phyloP scores from a whole-genome alignment of 2,113 vertebrate species.

The Actenoides lindsayi region DNA sequence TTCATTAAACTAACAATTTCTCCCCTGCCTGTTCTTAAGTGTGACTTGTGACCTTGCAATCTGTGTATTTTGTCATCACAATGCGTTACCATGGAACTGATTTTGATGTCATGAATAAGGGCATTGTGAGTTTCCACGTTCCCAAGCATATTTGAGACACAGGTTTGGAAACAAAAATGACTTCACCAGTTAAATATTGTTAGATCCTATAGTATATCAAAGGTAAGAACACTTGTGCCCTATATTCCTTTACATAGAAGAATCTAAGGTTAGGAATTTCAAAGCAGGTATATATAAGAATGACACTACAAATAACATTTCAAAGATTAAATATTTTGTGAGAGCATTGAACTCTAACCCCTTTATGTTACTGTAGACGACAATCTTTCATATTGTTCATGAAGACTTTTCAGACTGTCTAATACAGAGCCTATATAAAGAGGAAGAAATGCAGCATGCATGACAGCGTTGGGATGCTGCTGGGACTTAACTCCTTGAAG shows the following conservation, averaged over 20 bases:
- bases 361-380: constrained; percentile 39
- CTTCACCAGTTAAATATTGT: constrained; percentile 78
- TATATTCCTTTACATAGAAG: constrained; percentile 64
- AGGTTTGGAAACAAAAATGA: constrained; percentile 74
- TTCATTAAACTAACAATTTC: constrained; percentile 74
- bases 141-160: constrained; percentile 72
- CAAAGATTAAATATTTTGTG: constrained; percentile 60
- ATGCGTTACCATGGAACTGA: constrained; percentile 73
- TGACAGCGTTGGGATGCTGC: constrained; percentile 9
- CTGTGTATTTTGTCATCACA: constrained; percentile 77
- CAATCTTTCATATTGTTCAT: constrained; percentile 44
- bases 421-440: neutral
- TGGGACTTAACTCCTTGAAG: constrained; percentile 55
- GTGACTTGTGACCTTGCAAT: constrained; percentile 75
- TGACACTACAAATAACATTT: constrained; percentile 62
- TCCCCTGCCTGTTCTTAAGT: constrained; percentile 70
- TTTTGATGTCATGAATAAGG: constrained; percentile 78
- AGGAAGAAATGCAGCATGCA: constrained; percentile 21
- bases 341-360: constrained; percentile 54
- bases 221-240: constrained; percentile 68
- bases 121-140: constrained; percentile 74
- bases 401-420: constrained; percentile 43
- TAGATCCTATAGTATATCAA: constrained; percentile 66
- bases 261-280: constrained; percentile 61
- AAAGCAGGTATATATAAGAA: constrained; percentile 59